Evolutionary conservation across 2,113 vertebrate genomes (phyloP), one percentile per base, ranked within the genome.

Genomic region (Trematocara nigrifrons): DNA sequence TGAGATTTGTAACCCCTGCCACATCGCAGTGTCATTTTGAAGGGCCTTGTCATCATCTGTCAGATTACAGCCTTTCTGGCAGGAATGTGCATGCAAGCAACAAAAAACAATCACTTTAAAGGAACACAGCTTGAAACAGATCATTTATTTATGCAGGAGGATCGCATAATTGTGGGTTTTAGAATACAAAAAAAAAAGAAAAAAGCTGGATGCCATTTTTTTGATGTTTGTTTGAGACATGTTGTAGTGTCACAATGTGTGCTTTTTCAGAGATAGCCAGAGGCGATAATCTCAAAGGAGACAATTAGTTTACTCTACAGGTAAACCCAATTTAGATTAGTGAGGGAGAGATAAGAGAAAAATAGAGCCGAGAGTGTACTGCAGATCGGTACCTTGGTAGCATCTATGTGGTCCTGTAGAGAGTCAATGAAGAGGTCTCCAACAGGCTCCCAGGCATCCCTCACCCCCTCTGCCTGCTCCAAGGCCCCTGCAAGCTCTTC

Each of bases 371-470:
- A 31, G 79, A 33, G 42, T 11, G 45, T 7, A 15, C 9, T 35
- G 35, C 12, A 29, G 42, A 15, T 29, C 5, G 7, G 5, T 16
- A 99, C 98, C 98, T 99, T 99, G 87, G 97, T 97, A 2, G 97
- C 97, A 40, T 99, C 98, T 74, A 99, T 99, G 91, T 99, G 98
- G 82, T 99, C 99, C 10, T 97, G 98, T 89, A 99, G 96, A 38
- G 98, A 98, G 92, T 99, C 98, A 5, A 99, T 99, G 95, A 99
- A 99, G 89, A 99, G 97, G 82, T 99, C 98, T 15, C 98, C 98
- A 2, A 99, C 99, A 45, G 98, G 97, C 51, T 99, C 98, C 99
- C 99, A 99, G 56, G 98, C 97, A 12, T 97, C 97, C 6, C 96
- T 92, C 84, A 99, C 96, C 0, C 96, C 97, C 80, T 99, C 98